Evolutionary conservation across 2,113 vertebrate species (phyloP).

Genomic region (Vombatus ursinus): DNA sequence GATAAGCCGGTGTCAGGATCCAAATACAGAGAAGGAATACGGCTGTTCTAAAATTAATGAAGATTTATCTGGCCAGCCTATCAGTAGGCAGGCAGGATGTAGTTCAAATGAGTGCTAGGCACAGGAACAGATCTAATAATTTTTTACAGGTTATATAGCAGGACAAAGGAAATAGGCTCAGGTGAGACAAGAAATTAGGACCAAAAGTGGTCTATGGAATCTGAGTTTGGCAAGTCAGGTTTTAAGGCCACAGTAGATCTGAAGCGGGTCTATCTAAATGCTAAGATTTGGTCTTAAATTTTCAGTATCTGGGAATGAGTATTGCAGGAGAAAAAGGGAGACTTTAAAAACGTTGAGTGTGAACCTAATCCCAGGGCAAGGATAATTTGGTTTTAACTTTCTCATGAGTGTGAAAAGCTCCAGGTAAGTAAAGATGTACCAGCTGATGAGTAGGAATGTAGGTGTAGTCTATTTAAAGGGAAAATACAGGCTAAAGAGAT

Average conservation of each 20-base stretch:
- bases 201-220: not conserved
- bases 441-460: not conserved
- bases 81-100: not conserved
- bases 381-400: not conserved
- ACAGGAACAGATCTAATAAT: constrained; percentile 30
- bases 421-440: not conserved
- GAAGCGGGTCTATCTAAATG: not conserved
- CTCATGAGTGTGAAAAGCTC: not conserved
- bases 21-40: not conserved
- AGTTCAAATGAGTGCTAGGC: constrained; percentile 24
- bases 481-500: not conserved
- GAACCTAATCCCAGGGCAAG: not conserved
- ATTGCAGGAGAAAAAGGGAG: not conserved
- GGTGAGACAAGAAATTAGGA: not conserved
- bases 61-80: not conserved
- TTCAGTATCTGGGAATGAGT: not conserved
- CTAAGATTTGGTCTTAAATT: not conserved
- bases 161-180: constrained; percentile 18
- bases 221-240: not conserved
- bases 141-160: constrained; percentile 1
- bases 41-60: constrained; percentile 36
- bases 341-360: not conserved
- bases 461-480: not conserved
- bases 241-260: not conserved
- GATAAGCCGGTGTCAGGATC: not conserved